Evolutionary conservation across 1,140 invertebrate genomes (phyloP).

Genomic region (Drosophila busckii): DNA sequence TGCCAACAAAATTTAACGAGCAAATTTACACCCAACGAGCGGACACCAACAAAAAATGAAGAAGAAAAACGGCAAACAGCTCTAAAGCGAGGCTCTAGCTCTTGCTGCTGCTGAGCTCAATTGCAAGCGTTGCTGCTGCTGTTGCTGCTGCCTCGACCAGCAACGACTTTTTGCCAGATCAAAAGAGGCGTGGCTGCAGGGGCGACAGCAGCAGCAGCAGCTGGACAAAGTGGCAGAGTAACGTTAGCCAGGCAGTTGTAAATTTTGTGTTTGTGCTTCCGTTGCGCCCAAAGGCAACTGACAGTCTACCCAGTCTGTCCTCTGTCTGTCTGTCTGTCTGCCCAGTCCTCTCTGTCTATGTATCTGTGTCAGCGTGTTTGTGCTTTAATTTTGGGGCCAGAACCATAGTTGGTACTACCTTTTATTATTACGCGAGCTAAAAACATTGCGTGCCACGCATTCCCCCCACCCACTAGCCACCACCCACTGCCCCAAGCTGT

Average conservation of each 20-base stretch:
- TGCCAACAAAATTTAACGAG: constrained; percentile 75
- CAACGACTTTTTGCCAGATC: constrained; percentile 24
- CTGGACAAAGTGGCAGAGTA: constrained; percentile 16
- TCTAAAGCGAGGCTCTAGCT: neutral
- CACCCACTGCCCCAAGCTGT: too few relatives aligned
- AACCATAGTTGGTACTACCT: too few relatives aligned
- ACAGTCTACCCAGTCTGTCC: constrained; percentile 12
- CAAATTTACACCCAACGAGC: constrained; percentile 72
- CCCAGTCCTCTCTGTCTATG: neutral
- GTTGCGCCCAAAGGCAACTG: constrained; percentile 13
- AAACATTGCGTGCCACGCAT: too few relatives aligned
- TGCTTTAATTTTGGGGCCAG: constrained; percentile 72
- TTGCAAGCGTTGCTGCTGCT: neutral
- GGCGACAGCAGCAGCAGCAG: constrained; percentile 20
- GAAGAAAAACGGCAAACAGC: constrained; percentile 2
- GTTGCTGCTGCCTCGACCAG: neutral
- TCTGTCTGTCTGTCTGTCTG: neutral
- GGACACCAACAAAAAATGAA: constrained; percentile 43
- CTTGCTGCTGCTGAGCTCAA: neutral
- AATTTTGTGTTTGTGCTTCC: constrained; percentile 49
- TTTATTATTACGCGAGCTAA: too few relatives aligned
- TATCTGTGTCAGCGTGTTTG: constrained; percentile 21
- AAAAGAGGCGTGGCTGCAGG: too few relatives aligned
- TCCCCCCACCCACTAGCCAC: too few relatives aligned
- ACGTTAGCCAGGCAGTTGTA: constrained; percentile 60